Evolutionary conservation across 2,113 vertebrate species (phyloP).

Genomic region (Chlamydotis undulata): DNA sequence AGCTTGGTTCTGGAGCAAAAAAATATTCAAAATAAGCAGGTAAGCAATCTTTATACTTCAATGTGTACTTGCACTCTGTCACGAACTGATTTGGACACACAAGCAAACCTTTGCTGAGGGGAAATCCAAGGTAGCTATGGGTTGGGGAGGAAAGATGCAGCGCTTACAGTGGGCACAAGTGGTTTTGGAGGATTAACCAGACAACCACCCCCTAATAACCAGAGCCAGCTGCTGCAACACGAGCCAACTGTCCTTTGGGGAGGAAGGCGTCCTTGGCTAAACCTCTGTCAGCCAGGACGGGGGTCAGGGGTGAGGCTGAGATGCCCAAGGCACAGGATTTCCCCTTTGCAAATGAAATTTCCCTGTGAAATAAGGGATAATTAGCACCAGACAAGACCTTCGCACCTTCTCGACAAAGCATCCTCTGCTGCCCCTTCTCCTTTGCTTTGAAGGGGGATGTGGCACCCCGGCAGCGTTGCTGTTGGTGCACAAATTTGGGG

Average conservation of each 20-base stretch:
- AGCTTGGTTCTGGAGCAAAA: neutral
- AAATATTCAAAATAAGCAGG: neutral
- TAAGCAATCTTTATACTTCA: neutral
- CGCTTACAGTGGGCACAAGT: rapidly evolving
- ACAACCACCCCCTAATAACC: neutral
- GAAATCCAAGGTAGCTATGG: rapidly evolving
- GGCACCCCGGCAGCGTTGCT: neutral
- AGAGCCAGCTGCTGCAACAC: neutral
- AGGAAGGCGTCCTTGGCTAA: neutral
- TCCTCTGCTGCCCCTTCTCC: neutral
- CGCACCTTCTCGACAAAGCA: neutral
- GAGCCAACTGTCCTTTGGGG: neutral
- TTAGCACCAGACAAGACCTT: neutral
- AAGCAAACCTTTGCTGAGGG: neutral
- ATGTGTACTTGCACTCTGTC: neutral
- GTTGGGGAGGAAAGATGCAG: neutral
- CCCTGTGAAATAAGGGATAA: neutral
- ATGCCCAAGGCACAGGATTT: neutral
- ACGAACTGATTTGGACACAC: neutral
- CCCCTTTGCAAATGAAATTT: neutral
- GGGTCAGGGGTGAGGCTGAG: neutral
- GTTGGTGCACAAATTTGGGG: rapidly evolving
- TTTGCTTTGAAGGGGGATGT: neutral
- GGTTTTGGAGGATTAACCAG: neutral
- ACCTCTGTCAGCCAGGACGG: neutral